Evolutionary conservation across 2,113 vertebrate genomes (phyloP), one percentile per base, ranked within the genome.

Genomic region (Helogale parvula): DNA sequence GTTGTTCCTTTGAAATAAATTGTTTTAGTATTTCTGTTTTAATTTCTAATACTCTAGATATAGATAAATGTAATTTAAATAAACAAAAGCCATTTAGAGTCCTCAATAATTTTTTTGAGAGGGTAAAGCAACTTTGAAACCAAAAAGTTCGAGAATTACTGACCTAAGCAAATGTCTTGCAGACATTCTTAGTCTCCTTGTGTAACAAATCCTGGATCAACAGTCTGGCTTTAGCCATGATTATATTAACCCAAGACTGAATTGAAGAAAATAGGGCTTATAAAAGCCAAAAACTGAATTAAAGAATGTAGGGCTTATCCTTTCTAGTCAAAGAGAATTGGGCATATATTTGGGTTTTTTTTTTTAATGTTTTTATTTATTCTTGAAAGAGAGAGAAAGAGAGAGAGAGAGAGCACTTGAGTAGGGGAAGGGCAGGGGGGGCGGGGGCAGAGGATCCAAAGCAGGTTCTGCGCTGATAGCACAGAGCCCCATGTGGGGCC

Each of bases 21-120:
- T 71, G 38, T 19, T 76, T 84, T 90, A 38, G 31, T 17, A 87
- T 76, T 96, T 88, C 33, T 90, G 12, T 79, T 96, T 95, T 95
- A 71, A 94, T 92, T 84, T 90, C 74, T 88, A 94, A 87, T 65
- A 76, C 14, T 71, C 27, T 65, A 88, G 52, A 79, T 38, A 79
- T 5, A 72, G 14, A 52, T n/a, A 65, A 50, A 23, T 57, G 11
- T 71, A 77, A 60, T 17, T 84, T n/a, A 80, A 80, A 80, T 85
- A 72, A 71, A 85, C 33, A 89, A 86, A 90, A 81, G 35, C 31
- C 81, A n/a, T 81, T 76, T 41, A 35, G 79, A 29, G 52, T n/a
- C 91, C 71, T 94, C 33, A 47, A 29, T 57, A 81, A 88, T 54
- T 65, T 93, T 60, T 60, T 60, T 86, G 69, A 92, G 72, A 33